Conservation (phyloP, 2,888 invertebrate species). For the Thymelicus acteon region DNA sequence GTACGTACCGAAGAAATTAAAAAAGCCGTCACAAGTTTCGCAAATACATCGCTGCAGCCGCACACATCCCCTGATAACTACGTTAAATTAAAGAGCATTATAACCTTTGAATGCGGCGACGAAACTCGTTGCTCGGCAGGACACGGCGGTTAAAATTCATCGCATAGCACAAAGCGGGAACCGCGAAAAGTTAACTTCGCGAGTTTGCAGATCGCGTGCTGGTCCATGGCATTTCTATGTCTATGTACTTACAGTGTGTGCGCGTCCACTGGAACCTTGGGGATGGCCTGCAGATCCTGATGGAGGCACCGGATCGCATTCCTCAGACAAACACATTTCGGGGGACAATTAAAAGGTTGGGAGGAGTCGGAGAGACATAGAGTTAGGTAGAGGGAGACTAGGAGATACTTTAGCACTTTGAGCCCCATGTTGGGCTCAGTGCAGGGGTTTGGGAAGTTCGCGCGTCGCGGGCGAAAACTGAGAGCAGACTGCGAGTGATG, state of each 20-base stretch:
- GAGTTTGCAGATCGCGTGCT: neutral
- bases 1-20: conserved; percentile 3
- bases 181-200: conserved; percentile 25
- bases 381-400: conserved; percentile 50
- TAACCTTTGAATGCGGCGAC: conserved; percentile 10
- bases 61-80: conserved; percentile 21
- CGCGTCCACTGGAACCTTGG: conserved; percentile 61
- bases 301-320: conserved; percentile 66
- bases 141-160: conserved; percentile 11
- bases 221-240: neutral
- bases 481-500: conserved; percentile 24
- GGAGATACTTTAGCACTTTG: conserved; percentile 53
- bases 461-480: conserved; percentile 14
- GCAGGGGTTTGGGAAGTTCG: conserved; percentile 10
- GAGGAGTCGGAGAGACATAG: conserved; percentile 38
- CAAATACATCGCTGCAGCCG: conserved; percentile 21
- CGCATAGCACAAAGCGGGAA: conserved; percentile 21
- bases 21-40: conserved; percentile 17
- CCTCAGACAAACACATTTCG: conserved; percentile 64
- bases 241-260: conserved; percentile 68
- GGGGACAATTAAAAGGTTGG: conserved; percentile 56
- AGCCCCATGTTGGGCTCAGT: conserved; percentile 51
- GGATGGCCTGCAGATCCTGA: conserved; percentile 61
- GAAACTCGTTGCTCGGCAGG: neutral
- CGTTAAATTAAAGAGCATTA: conserved; percentile 5